Base-by-base conservation (phyloP, 1,140 invertebrate genomes). In the Leptinotarsa lineolata region DNA sequence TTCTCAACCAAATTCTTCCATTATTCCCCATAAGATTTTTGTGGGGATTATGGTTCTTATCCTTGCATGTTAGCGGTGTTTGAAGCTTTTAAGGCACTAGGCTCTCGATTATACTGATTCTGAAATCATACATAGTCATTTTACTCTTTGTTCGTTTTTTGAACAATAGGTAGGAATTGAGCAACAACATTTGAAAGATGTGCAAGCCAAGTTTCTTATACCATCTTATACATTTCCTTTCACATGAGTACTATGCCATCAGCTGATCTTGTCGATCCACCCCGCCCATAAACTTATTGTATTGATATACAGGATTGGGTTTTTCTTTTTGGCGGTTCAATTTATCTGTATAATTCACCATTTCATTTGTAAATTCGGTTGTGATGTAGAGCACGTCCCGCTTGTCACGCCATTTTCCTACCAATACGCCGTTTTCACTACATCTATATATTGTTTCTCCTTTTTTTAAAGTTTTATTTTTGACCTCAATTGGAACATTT, bases 341-440 rank as follows among this genome's bases (percentile, higher is more conserved):
- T 79, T 75, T 80, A 72, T 74, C 79, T 64, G 22, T 18, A 70
- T 60, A 39, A 63, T 79, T 72, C 20, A 79, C 70, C 73, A 81
- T 79, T 71, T 81, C 70, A 22, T 74, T 73, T 63, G 18, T 59
- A 68, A 79, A 77, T 73, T 77, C 78, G 48, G 48, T 54, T 16
- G 16, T 54, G 4, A n/a, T n/a, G 48, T 54, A 54, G 48, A n/a
- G n/a, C 16, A 54, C 16, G 15, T 54, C 48, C n/a, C 16, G 48
- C 48, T 54, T 54, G 48, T n/a, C 48, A 54, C 48, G 16, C 48
- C 48, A 54, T 54, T 54, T 54, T 54, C 48, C 48, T 54, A 54
- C 64, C 39, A 68, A 22, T 21, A 21, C 59, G 16, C 22, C 72
- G 66, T 72, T 48, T 72, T 16, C 16, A 1, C 48, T 54, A 54